A percentile compares a stretch with the other conserved stretches of the same genome.
phyloP scores from a whole-genome alignment of 2,888 invertebrate species.

The Drosophila setosimentum region DNA sequence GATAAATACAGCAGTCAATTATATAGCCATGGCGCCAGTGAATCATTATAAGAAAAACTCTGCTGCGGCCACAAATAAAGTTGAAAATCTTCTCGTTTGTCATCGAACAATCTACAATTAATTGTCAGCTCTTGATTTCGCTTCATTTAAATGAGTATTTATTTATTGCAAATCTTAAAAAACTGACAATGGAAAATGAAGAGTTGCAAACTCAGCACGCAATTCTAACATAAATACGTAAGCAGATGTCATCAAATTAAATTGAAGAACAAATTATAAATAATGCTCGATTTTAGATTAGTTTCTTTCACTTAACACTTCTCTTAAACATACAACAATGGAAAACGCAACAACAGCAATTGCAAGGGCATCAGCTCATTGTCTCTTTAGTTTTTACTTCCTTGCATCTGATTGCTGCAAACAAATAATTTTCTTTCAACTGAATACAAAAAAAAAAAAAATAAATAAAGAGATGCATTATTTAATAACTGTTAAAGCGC shows the following conservation, averaged over 20 bases:
- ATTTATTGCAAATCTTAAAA: neutral
- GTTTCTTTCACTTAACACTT: neutral
- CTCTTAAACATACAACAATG: neutral
- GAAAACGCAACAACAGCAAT: too few species aligned
- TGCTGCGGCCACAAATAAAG: neutral
- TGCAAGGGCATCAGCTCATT: neutral
- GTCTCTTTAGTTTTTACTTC: neutral
- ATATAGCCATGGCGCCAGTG: conserved; percentile 64
- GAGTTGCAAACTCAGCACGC: neutral
- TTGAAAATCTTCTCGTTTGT: neutral
- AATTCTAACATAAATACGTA: neutral
- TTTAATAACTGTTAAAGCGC: neutral
- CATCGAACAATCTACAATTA: neutral
- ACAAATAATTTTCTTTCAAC: neutral
- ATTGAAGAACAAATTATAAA: neutral
- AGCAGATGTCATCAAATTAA: neutral
- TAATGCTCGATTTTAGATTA: neutral
- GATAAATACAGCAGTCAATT: conserved; percentile 39
- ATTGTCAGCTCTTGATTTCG: neutral
- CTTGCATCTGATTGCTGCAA: neutral
- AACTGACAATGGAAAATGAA: neutral
- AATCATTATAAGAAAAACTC: conserved; percentile 26
- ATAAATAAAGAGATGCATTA: too few species aligned
- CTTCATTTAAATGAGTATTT: neutral
- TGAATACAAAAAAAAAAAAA: neutral